Base-by-base conservation (phyloP, 2,888 invertebrate genomes). In the Leptinotarsa haldemani region DNA sequence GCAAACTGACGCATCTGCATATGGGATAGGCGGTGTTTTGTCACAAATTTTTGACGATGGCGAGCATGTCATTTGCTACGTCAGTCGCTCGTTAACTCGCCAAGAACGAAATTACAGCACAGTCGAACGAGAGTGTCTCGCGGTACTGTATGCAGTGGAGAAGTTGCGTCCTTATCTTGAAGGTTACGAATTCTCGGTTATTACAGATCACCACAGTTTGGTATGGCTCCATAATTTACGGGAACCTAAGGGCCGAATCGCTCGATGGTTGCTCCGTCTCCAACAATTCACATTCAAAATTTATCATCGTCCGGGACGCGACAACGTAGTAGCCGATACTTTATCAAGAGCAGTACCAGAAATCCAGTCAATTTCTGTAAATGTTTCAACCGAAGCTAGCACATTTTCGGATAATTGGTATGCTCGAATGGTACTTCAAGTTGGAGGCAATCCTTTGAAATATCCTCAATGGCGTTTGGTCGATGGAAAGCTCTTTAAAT, bases 261-360 rank as follows among this genome's bases (percentile, higher is more conserved):
- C 67, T 16, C 47, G 73, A 12, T 75, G 73, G 73, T 30, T 64
- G 2, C 20, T 75, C 0, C 63, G 71, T 4, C 63, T 69, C 12
- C 80, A 79, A 50, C 78, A 71, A n/a, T 81, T 69, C 65, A 70
- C 75, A 53, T 82, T 78, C 65, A 52, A 75, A 1, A 67, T 83
- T 7, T 52, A 78, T 20, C 74, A 75, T 53, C 64, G 76, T 13
- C 71, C 53, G 77, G 77, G 77, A 1, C 68, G 65, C 50, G 63
- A 69, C 3, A 64, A 78, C 48, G 65, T 71, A 4, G 70, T 74
- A 25, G 76, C 78, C 7, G 78, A 78, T 67, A 61, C 68, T n/a
- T 56, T 74, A 46, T 76, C 73, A 1, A 63, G 76, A n/a, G 18
- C 22, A 15, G 67, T 67, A 50, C 67, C 52, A 18, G 67, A 48